A percentile compares a stretch with the other conserved stretches of the same genome.
Evolutionary conservation across 2,797 vertebrate species (phyloP).

Genomic region (Betta splendens): DNA sequence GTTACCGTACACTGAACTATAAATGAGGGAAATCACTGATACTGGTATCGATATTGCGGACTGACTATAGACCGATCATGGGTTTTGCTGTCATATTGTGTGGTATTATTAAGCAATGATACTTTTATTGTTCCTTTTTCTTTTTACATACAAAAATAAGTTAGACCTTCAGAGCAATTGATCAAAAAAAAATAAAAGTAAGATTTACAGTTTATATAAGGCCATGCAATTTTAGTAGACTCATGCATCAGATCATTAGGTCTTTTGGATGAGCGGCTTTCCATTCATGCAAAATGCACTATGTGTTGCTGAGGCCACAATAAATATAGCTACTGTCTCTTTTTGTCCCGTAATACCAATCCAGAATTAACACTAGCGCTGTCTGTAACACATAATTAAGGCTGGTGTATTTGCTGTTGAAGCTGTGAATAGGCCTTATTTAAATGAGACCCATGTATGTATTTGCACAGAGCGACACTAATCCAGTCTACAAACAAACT

Average conservation of each 20-base stretch:
- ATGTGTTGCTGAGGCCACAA: constrained; percentile 76
- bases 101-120: constrained; percentile 70
- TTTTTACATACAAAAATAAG: constrained; percentile 82
- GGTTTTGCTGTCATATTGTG: constrained; percentile 68
- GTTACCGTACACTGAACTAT: constrained; percentile 65
- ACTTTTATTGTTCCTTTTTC: constrained; percentile 54
- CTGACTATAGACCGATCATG: constrained; percentile 71
- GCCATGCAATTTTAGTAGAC: constrained; percentile 79
- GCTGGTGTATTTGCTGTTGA: constrained; percentile 82
- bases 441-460: constrained; percentile 58
- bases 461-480: constrained; percentile 63
- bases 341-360: constrained; percentile 74
- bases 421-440: constrained; percentile 80
- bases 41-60: constrained; percentile 70
- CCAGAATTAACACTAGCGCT: constrained; percentile 74
- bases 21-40: constrained; percentile 68
- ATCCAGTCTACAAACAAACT: constrained; percentile 69
- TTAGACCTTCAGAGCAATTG: constrained; percentile 71
- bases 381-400: constrained; percentile 74
- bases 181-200: constrained; percentile 70
- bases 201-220: constrained; percentile 78
- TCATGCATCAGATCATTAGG: constrained; percentile 77
- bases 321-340: constrained; percentile 72
- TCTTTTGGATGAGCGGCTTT: constrained; percentile 74
- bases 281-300: constrained; percentile 79